Base-by-base conservation (phyloP, 2,888 invertebrate genomes). In the Heliconius sara region DNA sequence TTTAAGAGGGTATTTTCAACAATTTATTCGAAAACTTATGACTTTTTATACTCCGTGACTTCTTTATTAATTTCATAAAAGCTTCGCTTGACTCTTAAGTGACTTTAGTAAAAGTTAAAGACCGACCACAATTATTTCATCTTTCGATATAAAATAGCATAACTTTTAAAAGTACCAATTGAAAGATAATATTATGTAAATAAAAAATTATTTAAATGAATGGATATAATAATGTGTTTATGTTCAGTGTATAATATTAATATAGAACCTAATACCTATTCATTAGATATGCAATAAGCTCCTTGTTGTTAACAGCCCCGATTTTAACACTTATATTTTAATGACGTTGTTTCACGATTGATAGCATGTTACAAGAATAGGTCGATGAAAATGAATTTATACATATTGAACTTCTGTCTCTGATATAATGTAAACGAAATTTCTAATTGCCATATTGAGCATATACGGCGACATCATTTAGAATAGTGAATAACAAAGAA, bases 21-120 rank as follows among this genome's bases (percentile, higher is more conserved):
- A 71, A 47, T 71, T 71, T 27, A 47, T 71, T 4, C 47, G 22
- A 52, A 72, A 72, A 72, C 52, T 72, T 72, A 71, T 52, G 43
- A 71, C 6, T 27, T 52, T 71, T 71, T 52, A 72, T 72, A 57
- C 30, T 72, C 27, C 30, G 22, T 72, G 72, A 30, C 22, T 52
- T 72, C 30, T 72, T 57, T 71, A 71, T 71, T 52, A 72, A 72
- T 72, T 72, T 72, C 30, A 57, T 30, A 27, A 52, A 9, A 72
- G 30, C 52, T 27, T 72, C 52, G 52, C 30, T 72, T 72, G 47
- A 52, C 72, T 72, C 52, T 57, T 72, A 72, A 72, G 52, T 71
- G 19, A 27, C 47, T 71, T 47, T 19, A 71, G 13, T 71, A 71
- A 71, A 39, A 30, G 52, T 27, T 52, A 71, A 52, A 52, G 47